Evolutionary conservation across 2,113 vertebrate genomes (phyloP).

Genomic region (Scophthalmus maximus): DNA sequence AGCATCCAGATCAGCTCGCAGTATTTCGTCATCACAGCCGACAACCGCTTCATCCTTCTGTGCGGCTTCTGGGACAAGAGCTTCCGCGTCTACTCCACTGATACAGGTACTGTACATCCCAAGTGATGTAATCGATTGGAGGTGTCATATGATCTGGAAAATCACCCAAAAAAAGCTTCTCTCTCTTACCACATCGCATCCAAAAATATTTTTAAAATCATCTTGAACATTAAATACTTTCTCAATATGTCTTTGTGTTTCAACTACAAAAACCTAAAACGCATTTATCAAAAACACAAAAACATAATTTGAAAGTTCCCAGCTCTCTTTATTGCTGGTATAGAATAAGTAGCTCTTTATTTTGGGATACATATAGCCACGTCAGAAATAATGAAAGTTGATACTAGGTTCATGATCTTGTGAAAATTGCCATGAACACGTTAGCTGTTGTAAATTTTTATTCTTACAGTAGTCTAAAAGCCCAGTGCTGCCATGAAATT

Average conservation of each 20-base stretch:
- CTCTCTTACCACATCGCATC: no score
- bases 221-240: not conserved
- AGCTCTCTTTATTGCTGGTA: not conserved
- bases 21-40: slow-evolving; percentile 94
- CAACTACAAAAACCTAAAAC: no score
- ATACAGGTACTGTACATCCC: slow-evolving; percentile 87
- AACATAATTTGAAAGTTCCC: not conserved
- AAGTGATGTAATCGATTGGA: not conserved
- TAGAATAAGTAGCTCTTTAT: not conserved
- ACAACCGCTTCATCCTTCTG: slow-evolving; percentile 95
- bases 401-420: not conserved
- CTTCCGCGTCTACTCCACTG: slow-evolving; percentile 96
- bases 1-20: slow-evolving; percentile 97
- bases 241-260: no score
- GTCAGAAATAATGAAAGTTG: not conserved
- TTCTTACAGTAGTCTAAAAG: not conserved
- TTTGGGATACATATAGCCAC: not conserved
- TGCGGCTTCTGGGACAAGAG: slow-evolving; percentile 99
- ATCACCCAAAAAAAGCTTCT: not conserved
- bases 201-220: no score
- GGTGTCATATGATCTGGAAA: not conserved
- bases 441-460: not conserved
- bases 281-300: no score
- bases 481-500: not conserved
- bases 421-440: not conserved